Conservation (phyloP, 2,888 invertebrate genomes). For the Pogonocherus hispidulus region DNA sequence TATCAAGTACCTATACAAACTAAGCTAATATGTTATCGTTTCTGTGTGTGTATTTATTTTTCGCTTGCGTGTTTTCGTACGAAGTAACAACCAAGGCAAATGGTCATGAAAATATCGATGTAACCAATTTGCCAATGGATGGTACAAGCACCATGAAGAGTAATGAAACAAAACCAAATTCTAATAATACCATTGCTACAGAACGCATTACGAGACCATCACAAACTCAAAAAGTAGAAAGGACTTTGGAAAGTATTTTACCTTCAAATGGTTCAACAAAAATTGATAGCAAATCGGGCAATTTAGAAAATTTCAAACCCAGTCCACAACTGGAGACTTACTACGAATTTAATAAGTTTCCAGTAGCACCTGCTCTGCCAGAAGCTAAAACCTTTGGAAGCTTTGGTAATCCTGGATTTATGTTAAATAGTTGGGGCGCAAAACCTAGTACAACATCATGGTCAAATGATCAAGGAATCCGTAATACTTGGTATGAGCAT, state of each 20-base stretch:
- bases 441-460: conserved; percentile 22
- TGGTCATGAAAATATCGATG: conserved; percentile 1
- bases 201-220: conserved; percentile 49
- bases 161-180: conserved; percentile 8
- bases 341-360: conserved; percentile 68
- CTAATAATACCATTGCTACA: conserved; percentile 25
- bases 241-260: conserved; percentile 25
- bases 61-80: conserved; percentile 13
- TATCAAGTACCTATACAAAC: too few relatives aligned
- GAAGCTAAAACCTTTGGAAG: conserved; percentile 33
- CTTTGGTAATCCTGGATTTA: background rate
- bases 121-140: conserved; percentile 12
- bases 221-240: conserved; percentile 45
- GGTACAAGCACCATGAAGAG: background rate
- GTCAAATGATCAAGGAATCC: conserved; percentile 24
- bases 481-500: conserved; percentile 10
- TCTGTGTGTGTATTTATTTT: conserved; percentile 27
- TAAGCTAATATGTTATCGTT: conserved; percentile 32
- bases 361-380: conserved; percentile 53
- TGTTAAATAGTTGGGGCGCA: background rate
- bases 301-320: conserved; percentile 67
- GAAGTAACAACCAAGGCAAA: conserved; percentile 24
- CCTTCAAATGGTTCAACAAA: background rate
- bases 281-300: conserved; percentile 12
- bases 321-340: conserved; percentile 71